Base-by-base conservation (phyloP, 2,888 invertebrate genomes). In the Seira ritae region DNA sequence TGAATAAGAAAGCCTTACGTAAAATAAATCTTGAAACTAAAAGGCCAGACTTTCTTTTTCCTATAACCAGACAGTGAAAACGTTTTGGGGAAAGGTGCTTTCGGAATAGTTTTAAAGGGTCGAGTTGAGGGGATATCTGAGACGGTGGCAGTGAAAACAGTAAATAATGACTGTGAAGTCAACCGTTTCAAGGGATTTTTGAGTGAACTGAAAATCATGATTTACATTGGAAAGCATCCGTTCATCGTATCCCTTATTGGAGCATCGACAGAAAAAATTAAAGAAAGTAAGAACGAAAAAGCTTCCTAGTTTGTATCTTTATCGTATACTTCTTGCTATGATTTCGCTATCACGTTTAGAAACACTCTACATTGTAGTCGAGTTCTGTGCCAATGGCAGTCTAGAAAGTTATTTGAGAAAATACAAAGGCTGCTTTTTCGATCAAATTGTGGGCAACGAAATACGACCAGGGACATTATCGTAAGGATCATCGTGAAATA, bases 171-270 rank as follows among this genome's bases (percentile, higher is more conserved):
- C 8, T 84, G 84, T 37, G 86, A 86, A 77, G 74, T 86, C 3
- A 83, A 22, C 23, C 79, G 82, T 6, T 84, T 86, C 55, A 86
- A 84, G 60, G 86, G 84, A 37, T 86, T 86, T 70, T 20, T 86
- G 8, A 84, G 84, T 31, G 86, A 86, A 42, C 50, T 86, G 19
- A 86, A 86, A 71, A 86, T 86, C 1, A 86, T 86, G 86, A 84
- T 86, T 62, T 84, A 83, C 42, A 86, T 86, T 74, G 86, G 86
- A 12, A 72, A 69, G 19, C 86, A 86, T 80, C 80, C 84, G 0
- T 76, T 84, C 23, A 77, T 86, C 17, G 80, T 86, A 0, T 74
- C 76, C 10, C 55, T 86, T 4, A 82, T 84, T 76, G 86, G 86
- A 37, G 86, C 86, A 1, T 82, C 82, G 12, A 86, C 86, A 1